Conservation (phyloP, 2,113 vertebrate genomes). For the Nibea albiflora region DNA sequence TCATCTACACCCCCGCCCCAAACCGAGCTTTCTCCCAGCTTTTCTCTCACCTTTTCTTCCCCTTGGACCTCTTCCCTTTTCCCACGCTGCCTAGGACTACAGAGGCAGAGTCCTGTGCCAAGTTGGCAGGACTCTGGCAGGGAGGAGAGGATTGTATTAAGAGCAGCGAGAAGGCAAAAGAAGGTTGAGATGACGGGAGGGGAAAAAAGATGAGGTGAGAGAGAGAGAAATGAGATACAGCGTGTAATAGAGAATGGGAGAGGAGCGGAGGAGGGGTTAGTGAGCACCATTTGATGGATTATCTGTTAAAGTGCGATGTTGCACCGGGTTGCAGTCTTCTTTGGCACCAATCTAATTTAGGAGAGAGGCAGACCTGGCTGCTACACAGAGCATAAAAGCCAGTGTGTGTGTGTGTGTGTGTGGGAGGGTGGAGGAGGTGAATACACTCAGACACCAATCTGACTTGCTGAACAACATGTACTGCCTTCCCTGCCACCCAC, state of each 20-base stretch:
- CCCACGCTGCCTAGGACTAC: slow-evolving; percentile 71
- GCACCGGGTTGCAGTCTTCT: slow-evolving; percentile 67
- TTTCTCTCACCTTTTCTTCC: slow-evolving; percentile 16
- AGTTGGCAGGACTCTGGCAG: slow-evolving; percentile 47
- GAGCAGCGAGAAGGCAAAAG: slow-evolving; percentile 18
- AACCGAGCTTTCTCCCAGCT: slow-evolving; percentile 27
- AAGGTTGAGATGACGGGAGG: neutral
- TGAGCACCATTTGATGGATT: slow-evolving; percentile 64
- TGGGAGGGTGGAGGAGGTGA: slow-evolving; percentile 1
- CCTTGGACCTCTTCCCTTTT: slow-evolving; percentile 68
- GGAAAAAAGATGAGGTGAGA: neutral
- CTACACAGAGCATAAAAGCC: slow-evolving; percentile 51
- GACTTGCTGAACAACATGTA: slow-evolving; percentile 48
- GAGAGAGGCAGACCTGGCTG: slow-evolving; percentile 62
- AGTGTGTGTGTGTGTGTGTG: slow-evolving; percentile 1
- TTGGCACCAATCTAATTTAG: slow-evolving; percentile 73
- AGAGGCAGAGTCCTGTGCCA: slow-evolving; percentile 54
- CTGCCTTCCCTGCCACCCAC: slow-evolving; percentile 46
- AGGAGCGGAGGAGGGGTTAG: neutral
- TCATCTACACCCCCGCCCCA: neutral
- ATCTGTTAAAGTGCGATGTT: slow-evolving; percentile 70
- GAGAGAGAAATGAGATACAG: slow-evolving; percentile 6
- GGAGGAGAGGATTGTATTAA: slow-evolving; percentile 17
- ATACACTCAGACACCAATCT: slow-evolving; percentile 36
- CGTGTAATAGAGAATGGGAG: neutral